Percentiles rank a stretch among this genome's conserved stretches.
Evolutionary conservation across 2,888 invertebrate genomes (phyloP).

Genomic region (Microdon myrmicae): DNA sequence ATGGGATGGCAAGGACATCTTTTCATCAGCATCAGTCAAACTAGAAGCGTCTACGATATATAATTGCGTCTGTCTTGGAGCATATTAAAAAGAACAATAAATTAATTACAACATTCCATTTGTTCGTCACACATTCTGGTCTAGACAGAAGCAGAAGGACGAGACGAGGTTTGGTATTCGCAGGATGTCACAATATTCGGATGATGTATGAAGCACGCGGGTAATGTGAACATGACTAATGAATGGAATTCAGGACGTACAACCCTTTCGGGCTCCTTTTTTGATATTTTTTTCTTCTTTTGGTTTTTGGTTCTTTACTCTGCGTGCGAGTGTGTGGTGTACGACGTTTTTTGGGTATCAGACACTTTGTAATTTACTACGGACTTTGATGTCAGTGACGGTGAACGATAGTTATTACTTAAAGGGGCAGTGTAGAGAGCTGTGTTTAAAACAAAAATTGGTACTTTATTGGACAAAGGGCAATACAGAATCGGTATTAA

Average conservation of each 20-base stretch:
- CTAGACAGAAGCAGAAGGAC: background rate
- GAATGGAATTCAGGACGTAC: slow-evolving; percentile 39
- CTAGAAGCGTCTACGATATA: slow-evolving; percentile 1
- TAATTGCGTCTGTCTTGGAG: slow-evolving; percentile 49
- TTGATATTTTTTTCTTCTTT: slow-evolving; percentile 5
- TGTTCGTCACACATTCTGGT: slow-evolving; percentile 46
- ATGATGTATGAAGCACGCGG: slow-evolving; percentile 21
- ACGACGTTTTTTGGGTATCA: slow-evolving; percentile 9
- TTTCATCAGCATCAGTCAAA: slow-evolving; percentile 26
- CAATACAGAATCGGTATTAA: no score
- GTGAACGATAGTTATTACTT: slow-evolving; percentile 1
- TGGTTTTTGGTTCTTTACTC: slow-evolving; percentile 2
- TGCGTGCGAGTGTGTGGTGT: background rate
- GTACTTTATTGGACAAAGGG: no score
- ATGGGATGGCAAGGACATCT: slow-evolving; percentile 21
- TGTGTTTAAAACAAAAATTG: no score
- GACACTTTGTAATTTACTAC: slow-evolving; percentile 17
- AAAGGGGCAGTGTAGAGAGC: no score
- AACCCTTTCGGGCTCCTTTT: slow-evolving; percentile 31
- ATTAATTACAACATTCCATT: slow-evolving; percentile 53
- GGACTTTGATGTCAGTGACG: slow-evolving; percentile 10
- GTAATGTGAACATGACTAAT: slow-evolving; percentile 50
- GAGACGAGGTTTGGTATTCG: slow-evolving; percentile 7
- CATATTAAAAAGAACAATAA: slow-evolving; percentile 51
- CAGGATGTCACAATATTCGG: slow-evolving; percentile 20